A percentile compares a stretch with the other conserved stretches of the same genome.
These are phyloP conservation scores for Ctenochaetus hawaiiensis DNA, from an alignment of 2,797 vertebrate species.

Conservation along the genomic window DNA sequence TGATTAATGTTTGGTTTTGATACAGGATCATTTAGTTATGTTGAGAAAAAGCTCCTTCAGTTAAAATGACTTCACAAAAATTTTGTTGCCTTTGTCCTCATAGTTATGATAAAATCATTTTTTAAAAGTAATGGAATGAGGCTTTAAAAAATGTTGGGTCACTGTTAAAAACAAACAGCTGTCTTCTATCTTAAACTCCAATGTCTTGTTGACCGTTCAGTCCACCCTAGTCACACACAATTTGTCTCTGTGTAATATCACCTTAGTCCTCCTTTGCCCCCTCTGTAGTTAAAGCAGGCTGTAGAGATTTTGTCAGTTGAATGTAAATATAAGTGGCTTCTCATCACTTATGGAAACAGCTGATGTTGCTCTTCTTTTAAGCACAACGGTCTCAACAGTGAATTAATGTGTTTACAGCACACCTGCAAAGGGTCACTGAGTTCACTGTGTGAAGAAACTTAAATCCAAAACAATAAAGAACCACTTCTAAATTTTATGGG, in stretches of 20 bases:
- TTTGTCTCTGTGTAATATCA: neutral
- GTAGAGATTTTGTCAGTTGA: neutral
- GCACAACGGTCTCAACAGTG: neutral
- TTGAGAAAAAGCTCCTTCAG: too few relatives aligned
- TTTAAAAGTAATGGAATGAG: neutral
- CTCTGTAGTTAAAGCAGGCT: neutral
- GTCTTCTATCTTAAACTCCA: too few relatives aligned
- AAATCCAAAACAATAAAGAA: slow-evolving; percentile 1
- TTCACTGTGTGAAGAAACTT: neutral
- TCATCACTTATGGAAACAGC: too few relatives aligned
- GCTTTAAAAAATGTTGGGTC: neutral
- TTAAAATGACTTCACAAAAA: too few relatives aligned
- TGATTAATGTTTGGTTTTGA: too few relatives aligned
- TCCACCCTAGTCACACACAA: too few relatives aligned
- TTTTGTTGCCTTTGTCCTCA: too few relatives aligned
- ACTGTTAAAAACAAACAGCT: neutral
- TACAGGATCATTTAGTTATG: too few relatives aligned
- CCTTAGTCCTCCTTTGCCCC: neutral
- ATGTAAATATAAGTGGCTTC: too few relatives aligned
- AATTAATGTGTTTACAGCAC: neutral
- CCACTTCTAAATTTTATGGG: slow-evolving; percentile 7
- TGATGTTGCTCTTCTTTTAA: neutral
- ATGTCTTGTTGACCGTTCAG: too few relatives aligned
- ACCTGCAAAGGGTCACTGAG: neutral
- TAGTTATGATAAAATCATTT: neutral